Evolutionary conservation across 2,888 invertebrate species (phyloP), one percentile per base, ranked within the genome.

Genomic region (Elysia crispata): DNA sequence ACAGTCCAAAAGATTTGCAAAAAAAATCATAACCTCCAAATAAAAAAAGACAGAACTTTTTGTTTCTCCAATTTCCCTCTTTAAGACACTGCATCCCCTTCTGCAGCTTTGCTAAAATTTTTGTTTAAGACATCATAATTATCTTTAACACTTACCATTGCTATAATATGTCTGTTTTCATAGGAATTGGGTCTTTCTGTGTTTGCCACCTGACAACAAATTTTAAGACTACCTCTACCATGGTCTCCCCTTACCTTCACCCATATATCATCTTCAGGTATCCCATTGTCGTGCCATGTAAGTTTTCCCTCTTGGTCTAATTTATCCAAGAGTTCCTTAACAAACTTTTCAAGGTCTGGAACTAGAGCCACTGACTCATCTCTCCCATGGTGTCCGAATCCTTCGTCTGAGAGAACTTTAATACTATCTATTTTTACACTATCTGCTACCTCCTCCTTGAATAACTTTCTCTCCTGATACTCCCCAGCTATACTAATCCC

Each of bases 61-160:
- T 72, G 25, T 31, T 50, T 18, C 49, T 18, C 50, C 72, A 72
- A 8, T 18, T 72, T n/a, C 18, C n/a, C 6, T 33, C n/a, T 33
- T 8, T 72, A 20, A 20, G 49, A 25, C 5, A 13, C n/a, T n/a
- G n/a, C n/a, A n/a, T n/a, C n/a, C n/a, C n/a, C n/a, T n/a, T n/a
- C n/a, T n/a, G n/a, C n/a, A 5, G 3, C n/a, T 54, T 54, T 54
- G 54, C 13, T 15, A 54, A 20, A 54, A 49, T 31, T 28, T n/a
- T 25, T 8, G 11, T 15, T 30, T 31, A 69, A 69, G 31, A 28
- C 31, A 30, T 28, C 15, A 69, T 25, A 69, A 15, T 15, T 28
- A 31, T 76, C 76, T 64, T 76, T 76, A 23, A 31, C n/a, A n/a
- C 41, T 62, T 11, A 60, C 64, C 62, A 76, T 62, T 31, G 60